These are phyloP conservation scores for Pyralis farinalis DNA, from an alignment of 2,888 invertebrate genomes.

Conservation along the genomic window DNA sequence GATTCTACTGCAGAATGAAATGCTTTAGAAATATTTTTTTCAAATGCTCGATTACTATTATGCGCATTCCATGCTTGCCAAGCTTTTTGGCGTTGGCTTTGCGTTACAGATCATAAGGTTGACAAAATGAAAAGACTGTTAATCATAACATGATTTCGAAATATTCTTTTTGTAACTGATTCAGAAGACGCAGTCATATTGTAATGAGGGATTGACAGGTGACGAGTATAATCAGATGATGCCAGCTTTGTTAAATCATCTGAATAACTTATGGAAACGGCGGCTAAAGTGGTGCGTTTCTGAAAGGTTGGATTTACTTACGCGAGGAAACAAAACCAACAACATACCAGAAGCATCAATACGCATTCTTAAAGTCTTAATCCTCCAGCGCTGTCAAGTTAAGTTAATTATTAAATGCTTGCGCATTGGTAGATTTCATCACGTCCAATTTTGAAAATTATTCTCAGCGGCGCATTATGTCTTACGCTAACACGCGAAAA, in stretches of 20 bases:
- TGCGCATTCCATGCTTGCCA: slow-evolving; percentile 15
- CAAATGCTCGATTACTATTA: slow-evolving; percentile 8
- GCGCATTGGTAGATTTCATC: slow-evolving; percentile 16
- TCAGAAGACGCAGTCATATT: slow-evolving; percentile 14
- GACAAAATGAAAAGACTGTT: slow-evolving; percentile 16
- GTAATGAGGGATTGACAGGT: slow-evolving; percentile 7
- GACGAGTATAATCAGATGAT: background rate
- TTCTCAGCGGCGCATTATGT: background rate
- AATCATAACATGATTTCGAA: slow-evolving; percentile 12
- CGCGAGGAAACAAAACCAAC: slow-evolving; percentile 14
- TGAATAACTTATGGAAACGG: slow-evolving; percentile 11
- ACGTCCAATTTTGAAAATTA: slow-evolving; percentile 14
- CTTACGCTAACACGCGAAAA: no score
- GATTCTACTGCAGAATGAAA: slow-evolving; percentile 16
- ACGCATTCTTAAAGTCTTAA: slow-evolving; percentile 14
- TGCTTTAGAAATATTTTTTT: slow-evolving; percentile 16
- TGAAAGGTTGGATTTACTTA: slow-evolving; percentile 9
- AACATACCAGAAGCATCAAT: slow-evolving; percentile 14
- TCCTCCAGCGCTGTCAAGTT: no score
- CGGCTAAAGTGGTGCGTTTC: slow-evolving; percentile 13
- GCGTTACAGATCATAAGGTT: slow-evolving; percentile 13
- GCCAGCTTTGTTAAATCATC: slow-evolving; percentile 7
- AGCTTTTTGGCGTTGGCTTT: slow-evolving; percentile 16
- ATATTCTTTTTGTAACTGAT: slow-evolving; percentile 12
- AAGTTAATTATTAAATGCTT: slow-evolving; percentile 15